Conservation (phyloP, 2,113 vertebrate species). For the Chionis minor region DNA sequence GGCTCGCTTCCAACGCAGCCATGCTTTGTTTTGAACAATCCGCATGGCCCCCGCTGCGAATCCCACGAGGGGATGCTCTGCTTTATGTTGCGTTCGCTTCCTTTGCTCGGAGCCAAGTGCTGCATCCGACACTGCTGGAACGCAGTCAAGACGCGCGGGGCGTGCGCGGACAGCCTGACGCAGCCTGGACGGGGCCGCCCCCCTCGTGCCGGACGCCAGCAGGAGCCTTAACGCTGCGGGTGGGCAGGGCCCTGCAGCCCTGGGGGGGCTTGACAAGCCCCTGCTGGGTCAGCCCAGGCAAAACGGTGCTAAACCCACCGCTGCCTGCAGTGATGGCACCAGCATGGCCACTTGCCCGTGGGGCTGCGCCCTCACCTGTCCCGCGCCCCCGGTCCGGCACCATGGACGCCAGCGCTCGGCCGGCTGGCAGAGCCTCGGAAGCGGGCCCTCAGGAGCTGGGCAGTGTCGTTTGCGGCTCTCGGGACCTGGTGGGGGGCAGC, state of each 20-base stretch:
- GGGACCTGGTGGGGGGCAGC: neutral
- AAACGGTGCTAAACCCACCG: accelerated
- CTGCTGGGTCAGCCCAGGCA: neutral
- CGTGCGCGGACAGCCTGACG: accelerated
- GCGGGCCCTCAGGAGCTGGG: accelerated
- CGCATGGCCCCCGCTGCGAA: neutral
- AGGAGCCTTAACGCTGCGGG: neutral
- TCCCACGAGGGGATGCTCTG: neutral
- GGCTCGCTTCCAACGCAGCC: neutral
- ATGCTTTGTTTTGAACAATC: slow-evolving; percentile 3
- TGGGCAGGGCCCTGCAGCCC: neutral
- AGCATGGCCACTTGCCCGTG: accelerated
- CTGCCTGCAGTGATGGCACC: accelerated
- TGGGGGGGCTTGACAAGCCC: neutral
- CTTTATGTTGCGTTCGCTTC: neutral
- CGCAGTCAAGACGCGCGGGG: accelerated
- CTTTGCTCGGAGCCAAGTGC: neutral
- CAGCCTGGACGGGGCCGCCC: accelerated
- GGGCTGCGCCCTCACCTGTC: neutral
- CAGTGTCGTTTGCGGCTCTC: accelerated
- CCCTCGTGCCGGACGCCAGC: accelerated
- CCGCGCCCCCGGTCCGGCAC: accelerated
- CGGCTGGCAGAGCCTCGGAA: neutral
- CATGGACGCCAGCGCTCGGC: accelerated
- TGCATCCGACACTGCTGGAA: neutral